Base-by-base conservation (phyloP, 2,888 invertebrate genomes). In the Myopa tessellatipennis region DNA sequence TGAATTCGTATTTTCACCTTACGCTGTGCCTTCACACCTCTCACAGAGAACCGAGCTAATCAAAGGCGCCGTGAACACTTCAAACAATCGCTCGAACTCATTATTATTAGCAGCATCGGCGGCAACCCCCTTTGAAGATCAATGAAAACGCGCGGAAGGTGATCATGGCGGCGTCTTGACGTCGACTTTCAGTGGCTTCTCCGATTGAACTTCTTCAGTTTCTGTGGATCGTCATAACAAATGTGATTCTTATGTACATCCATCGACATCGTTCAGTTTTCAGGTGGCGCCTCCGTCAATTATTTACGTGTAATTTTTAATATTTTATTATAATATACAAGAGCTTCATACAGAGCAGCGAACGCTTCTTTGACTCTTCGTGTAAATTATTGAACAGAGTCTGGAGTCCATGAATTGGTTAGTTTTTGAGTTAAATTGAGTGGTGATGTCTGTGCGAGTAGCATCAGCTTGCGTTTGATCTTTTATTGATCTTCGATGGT, bases 291-390 rank as follows among this genome's bases (percentile, higher is more conserved):
- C 84, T 79, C 63, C 78, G 76, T 80, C 76, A 79, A 81, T 83
- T 81, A 81, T 81, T 55, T 83, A 80, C 76, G 74, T 79, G 78
- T 83, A 84, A 85, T 87, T 86, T 84, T 83, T 86, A 85, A 87
- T 87, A 86, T 84, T 86, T 86, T 26, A 26, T 26, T 26, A 26
- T 26, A 26, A 26, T 26, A 26, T 26, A n/a, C n/a, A n/a, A n/a
- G n/a, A n/a, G n/a, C n/a, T n/a, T n/a, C n/a, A n/a, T n/a, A 26
- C 26, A 26, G 26, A 26, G 26, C 26, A 1, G 26, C 26, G 26
- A 26, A 26, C 26, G 26, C 26, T 26, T 26, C 26, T 26, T 26
- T 26, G 26, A 26, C 26, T 26, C 1, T 26, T 1, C 26, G 26
- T 26, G 26, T 26, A 26, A 26, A 26, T 26, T 26, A 26, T 26